Base-by-base conservation (phyloP, 2,888 invertebrate species). In the Drosophila greeni region DNA sequence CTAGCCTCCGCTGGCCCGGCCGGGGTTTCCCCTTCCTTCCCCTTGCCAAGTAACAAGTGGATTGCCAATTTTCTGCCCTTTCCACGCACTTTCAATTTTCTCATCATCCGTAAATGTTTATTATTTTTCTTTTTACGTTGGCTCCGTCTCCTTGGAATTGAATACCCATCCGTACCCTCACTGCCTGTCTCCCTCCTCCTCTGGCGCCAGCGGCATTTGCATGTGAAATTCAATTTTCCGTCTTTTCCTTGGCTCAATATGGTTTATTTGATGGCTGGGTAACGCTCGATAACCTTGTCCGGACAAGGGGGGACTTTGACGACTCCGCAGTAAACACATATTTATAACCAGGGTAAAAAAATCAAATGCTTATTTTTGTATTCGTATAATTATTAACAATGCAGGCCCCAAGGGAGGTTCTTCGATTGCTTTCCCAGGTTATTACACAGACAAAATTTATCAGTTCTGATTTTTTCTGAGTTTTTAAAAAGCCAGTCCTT, bases 41-140 rank as follows among this genome's bases (percentile, higher is more conserved):
- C 9, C 12, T n/a, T 9, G 18, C 5, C 31, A 52, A 67, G 82
- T 82, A 79, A 79, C 83, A 79, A 82, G 83, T 80, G 75, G 77
- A 75, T 65, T 53, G 51, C 42, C 57, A 51, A 45, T 40, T 40
- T 33, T 9, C 16, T 6, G 16, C 42, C 20, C 45, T 31, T n/a
- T n/a, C 40, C 47, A 52, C 64, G n/a, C 34, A 18, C 48, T 23
- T 24, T 18, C 26, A 16, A n/a, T 23, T 48, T 18, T 39, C 29
- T n/a, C 37, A 42, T 24, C 56, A 18, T 26, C 33, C 34, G 23
- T 26, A 47, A 55, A 24, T 59, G 23, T 59, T 59, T 37, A 51
- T 52, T 62, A 52, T 52, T 43, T 43, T 29, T 29, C 29, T 12
- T 47, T 47, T 47, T 20, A 20, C 29, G 29, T 23, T 55, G 49